Evolutionary conservation across 1,140 invertebrate species (phyloP), one percentile per base, ranked within the genome.

Genomic region (Lucilia cuprina): DNA sequence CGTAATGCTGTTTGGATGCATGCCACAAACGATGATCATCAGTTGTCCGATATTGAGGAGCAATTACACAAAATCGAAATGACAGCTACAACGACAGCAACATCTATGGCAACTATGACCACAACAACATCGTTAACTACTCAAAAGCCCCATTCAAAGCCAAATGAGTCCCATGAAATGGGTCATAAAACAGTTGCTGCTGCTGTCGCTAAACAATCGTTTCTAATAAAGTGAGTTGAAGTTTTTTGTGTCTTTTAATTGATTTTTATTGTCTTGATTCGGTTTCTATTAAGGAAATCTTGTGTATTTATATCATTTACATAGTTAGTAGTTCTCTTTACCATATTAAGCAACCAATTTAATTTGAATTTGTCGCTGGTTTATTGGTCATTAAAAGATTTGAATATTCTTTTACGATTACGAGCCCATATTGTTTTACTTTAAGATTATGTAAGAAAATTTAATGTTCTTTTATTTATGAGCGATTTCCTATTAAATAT

Each of bases 21-120:
- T 70, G 60, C 83, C 19, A 75, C 84, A 21, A 30, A 74, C 55
- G 35, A 34, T 60, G 30, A 82, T 84, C 88, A 88, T 74, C 89
- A 90, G 85, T 85, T 90, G 84, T 90, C 89, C 85, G 89, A 90
- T 88, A 90, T 90, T 87, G 89, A 90, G 86, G 89, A 90, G 86
- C 89, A 90, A 87, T 88, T 90, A 86, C 88, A 89, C 84, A 87
- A 85, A 83, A 86, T 90, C 5, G 30, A 82, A 82, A 41, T 25
- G 35, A 25, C 30, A 21, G 19, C 74, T 12, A 21, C 65, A 9
- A 65, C 60, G 7, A 65, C 49, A 65, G 21, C 65, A 50, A 21
- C 65, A 74, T 2, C 65, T 17, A 65, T 83, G 82, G 19, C 35
- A 35, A 65, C 50, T 41, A 41, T 41, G 50, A 55, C 50, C 17